These are phyloP conservation scores for Euura saliciscinereae DNA, from an alignment of 1,140 invertebrate genomes.

Conservation along the genomic window DNA sequence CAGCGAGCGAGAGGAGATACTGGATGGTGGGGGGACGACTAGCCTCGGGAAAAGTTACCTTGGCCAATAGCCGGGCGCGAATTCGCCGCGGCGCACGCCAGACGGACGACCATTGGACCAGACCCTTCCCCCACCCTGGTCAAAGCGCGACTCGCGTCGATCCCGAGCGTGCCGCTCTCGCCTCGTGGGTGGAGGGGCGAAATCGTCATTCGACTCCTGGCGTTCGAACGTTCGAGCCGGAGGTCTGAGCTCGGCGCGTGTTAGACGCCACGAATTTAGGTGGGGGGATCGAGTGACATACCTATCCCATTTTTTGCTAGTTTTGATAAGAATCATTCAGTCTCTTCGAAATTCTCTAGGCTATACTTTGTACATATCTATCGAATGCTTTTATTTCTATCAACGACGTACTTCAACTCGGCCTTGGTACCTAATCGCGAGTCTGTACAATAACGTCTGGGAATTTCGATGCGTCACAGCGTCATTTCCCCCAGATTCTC, in stretches of 20 bases:
- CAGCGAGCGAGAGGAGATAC: conserved; percentile 19
- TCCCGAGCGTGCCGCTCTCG: conserved; percentile 37
- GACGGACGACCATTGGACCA: conserved; percentile 39
- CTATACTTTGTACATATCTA: too few species aligned
- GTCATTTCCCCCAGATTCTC: too few species aligned
- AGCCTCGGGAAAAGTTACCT: conserved; percentile 17
- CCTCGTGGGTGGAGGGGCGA: conserved; percentile 42
- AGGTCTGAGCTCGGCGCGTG: background rate
- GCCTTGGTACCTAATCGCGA: too few species aligned
- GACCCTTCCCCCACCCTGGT: conserved; percentile 28
- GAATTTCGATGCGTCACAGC: too few species aligned
- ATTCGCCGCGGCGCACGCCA: conserved; percentile 52
- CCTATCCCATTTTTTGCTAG: background rate
- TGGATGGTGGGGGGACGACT: conserved; percentile 13
- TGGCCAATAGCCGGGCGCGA: conserved; percentile 40
- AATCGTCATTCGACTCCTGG: conserved; percentile 43
- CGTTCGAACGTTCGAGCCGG: conserved; percentile 23
- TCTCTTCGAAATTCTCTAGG: too few species aligned
- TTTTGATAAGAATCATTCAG: too few species aligned
- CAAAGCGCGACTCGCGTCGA: conserved; percentile 22
- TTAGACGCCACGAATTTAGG: too few species aligned
- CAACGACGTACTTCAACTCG: too few species aligned
- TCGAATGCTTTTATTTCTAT: too few species aligned
- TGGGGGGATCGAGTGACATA: background rate
- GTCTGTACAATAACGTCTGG: too few species aligned